Base-by-base conservation (phyloP, 2,888 invertebrate genomes). In the Drosophila paracracens region DNA sequence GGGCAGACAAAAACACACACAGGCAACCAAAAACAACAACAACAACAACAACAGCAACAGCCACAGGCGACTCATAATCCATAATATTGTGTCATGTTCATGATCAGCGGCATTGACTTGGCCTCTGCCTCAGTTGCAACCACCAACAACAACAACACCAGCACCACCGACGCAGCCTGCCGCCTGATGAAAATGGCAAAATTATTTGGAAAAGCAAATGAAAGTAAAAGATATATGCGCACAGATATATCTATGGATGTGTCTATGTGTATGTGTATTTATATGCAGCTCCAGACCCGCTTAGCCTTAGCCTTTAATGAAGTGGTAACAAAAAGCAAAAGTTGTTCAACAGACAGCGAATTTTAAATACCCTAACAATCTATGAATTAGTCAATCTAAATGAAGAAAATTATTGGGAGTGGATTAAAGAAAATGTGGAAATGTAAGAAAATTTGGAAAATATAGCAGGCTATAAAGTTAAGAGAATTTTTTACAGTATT, bases 11-110 rank as follows among this genome's bases (percentile, higher is more conserved):
- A 72, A 74, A 18, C 50, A 50, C 64, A 59, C 70, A 70, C 62
- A 51, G 48, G 61, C 54, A 74, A 51, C 18, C 43, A 74, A 46
- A 51, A 56, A 61, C 70, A 65, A 63, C 57, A 31, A 29, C 43
- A 46, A n/a, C 52, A 63, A 31, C 40, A 46, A 25, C 38, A 61
- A 46, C 21, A 59, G 36, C n/a, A 61, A 35, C 62, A 72, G 38
- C 61, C 46, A 62, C 46, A 76, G 77, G 69, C 81, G 59, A 52
- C 76, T 87, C 87, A 87, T 88, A 87, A 88, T 84, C 84, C 76
- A 83, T 83, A 87, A 87, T 87, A 87, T 87, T 87, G 87, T 87
- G 87, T 88, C 87, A 87, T 87, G 87, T 88, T 88, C 89, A 87
- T 76, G 87, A 84, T 82, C 88, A 84, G 71, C 83, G 74, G 70